Evolutionary conservation across 2,888 invertebrate genomes (phyloP).

Genomic region (Sacculina carcini): DNA sequence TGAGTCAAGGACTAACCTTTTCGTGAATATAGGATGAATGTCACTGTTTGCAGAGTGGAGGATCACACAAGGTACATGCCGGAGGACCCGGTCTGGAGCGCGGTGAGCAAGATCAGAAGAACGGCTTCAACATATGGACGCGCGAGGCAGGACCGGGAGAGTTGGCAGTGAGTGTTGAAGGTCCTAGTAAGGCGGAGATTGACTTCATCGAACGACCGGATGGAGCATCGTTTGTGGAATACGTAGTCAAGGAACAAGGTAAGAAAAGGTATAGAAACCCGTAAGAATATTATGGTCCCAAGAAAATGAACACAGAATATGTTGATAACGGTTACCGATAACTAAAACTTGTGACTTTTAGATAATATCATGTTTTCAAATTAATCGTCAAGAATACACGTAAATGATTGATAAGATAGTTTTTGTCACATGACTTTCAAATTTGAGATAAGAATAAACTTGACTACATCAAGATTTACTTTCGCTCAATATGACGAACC

Average conservation of each 20-base stretch:
- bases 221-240: constrained; percentile 86
- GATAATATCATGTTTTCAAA: too few relatives aligned
- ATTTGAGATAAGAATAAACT: too few relatives aligned
- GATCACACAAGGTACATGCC: constrained; percentile 87
- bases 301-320: too few relatives aligned
- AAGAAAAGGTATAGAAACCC: constrained; percentile 5
- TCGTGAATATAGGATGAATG: too few relatives aligned
- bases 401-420: too few relatives aligned
- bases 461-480: too few relatives aligned
- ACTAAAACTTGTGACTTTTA: too few relatives aligned
- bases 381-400: too few relatives aligned
- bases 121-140: constrained; percentile 93
- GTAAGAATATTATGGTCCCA: not conserved
- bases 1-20: too few relatives aligned
- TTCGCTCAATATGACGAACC: too few relatives aligned
- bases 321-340: too few relatives aligned
- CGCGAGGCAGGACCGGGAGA: constrained; percentile 93
- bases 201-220: constrained; percentile 91
- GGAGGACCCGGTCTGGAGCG: constrained; percentile 79
- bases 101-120: constrained; percentile 60
- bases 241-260: constrained; percentile 79
- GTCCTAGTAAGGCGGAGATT: constrained; percentile 91
- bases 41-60: constrained; percentile 71
- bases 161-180: constrained; percentile 84
- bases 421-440: too few relatives aligned